phyloP scores from a whole-genome alignment of 2,113 vertebrate genomes.

The Oreocharis arfaki region DNA sequence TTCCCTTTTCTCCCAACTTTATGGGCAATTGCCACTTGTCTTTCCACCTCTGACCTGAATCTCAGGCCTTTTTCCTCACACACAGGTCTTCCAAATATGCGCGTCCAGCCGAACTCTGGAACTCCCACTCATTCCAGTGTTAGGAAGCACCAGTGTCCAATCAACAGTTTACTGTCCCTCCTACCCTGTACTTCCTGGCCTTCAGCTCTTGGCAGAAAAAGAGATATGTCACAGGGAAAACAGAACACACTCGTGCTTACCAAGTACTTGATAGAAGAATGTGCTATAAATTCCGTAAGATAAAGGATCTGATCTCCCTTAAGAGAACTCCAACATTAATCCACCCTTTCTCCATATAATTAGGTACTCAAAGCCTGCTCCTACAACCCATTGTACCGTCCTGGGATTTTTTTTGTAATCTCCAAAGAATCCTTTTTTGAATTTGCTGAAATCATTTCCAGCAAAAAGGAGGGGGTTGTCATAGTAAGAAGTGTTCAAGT shows the following conservation, averaged over 20 bases:
- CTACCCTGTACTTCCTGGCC: not conserved
- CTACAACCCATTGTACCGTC: not conserved
- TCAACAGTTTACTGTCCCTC: not conserved
- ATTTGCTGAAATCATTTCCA: not conserved
- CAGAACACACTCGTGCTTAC: not conserved
- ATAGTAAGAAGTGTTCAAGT: not conserved
- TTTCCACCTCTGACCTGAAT: not conserved
- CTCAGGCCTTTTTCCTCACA: not conserved
- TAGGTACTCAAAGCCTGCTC: not conserved
- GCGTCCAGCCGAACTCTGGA: not conserved
- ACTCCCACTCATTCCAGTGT: not conserved
- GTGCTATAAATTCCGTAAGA: not conserved
- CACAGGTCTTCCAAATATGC: not conserved
- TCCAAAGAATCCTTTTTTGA: not conserved
- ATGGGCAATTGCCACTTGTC: not conserved
- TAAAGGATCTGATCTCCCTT: not conserved
- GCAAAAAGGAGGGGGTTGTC: not conserved
- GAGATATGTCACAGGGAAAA: not conserved
- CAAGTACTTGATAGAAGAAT: not conserved
- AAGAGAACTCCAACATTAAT: not conserved
- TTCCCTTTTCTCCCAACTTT: not conserved
- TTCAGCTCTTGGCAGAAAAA: not conserved
- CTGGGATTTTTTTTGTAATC: not conserved
- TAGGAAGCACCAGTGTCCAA: not conserved
- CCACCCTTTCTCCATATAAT: not conserved